Evolutionary conservation across 2,888 invertebrate genomes (phyloP), one percentile per base, ranked within the genome.

Genomic region (Steinernema scapterisci): DNA sequence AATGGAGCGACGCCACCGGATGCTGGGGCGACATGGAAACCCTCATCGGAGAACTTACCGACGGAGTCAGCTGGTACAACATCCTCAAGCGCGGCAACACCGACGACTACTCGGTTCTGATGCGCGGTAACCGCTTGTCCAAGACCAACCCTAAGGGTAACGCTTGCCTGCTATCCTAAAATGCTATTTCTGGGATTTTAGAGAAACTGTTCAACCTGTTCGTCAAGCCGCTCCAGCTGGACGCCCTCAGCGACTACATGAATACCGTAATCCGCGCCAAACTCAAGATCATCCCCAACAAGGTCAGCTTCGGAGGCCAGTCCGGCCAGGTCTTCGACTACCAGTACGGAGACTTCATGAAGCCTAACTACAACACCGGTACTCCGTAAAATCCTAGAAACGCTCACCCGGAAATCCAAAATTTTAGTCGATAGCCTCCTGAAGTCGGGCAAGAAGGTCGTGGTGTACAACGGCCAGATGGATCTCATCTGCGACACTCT

Each of bases 51-150:
- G 78, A 84, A 1, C 84, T 83, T 19, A 91, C 93, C 0, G 87
- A 88, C 77, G 90, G 89, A 16, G 92, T 94, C 6, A 93, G 93
- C 87, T 93, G 94, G 86, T 94, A 94, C 87, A 93, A 95, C 87
- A 93, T 94, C 77, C 88, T 93, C 70, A 85, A 88, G 75, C 72
- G 80, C 38, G 81, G 80, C 9, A 79, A 75, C 9, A 70, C 77
- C 23, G 85, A 85, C 70, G 81, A 81, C 38, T 84, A 84, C 83
- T 79, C 77, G 38, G 19, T 21, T 70, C 19, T 48, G 31, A 23
- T 31, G 16, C 46, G 70, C 27, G 25, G n/a, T 46, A 71, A 71
- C n/a, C 27, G 45, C 76, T 0, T 48, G 72, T 56, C 43, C n/a
- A 31, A 63, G 74, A n/a, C 70, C 23, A 45, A 13, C 45, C 44